phyloP scores from a whole-genome alignment of 2,797 vertebrate species.

The Mormyrus hasselquistii region DNA sequence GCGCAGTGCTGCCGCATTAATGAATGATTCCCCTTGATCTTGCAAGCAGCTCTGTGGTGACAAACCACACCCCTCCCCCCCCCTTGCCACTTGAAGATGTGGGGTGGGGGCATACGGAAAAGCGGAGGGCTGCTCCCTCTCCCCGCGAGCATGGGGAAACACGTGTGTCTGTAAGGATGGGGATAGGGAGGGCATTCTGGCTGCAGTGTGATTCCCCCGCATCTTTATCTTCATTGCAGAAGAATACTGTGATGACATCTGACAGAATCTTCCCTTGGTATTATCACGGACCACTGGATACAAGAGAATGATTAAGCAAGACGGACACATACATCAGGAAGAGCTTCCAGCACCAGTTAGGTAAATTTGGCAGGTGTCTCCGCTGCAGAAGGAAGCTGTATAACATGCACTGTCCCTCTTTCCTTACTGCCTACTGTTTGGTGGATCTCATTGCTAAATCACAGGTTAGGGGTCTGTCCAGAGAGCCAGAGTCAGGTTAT shows the following conservation, averaged over 20 bases:
- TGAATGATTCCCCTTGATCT: conserved; percentile 30
- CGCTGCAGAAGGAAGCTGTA: not conserved
- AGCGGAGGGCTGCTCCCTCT: not conserved
- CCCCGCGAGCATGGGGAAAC: not conserved
- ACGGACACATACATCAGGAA: not conserved
- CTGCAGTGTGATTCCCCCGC: not conserved
- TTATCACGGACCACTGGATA: not conserved
- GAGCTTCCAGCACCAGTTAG: not conserved
- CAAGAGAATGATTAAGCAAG: not conserved
- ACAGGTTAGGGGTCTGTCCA: not conserved
- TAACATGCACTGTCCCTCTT: not conserved
- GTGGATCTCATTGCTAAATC: too few relatives aligned
- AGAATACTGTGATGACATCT: not conserved
- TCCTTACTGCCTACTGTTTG: not conserved
- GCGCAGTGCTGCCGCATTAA: not conserved
- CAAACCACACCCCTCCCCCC: not conserved
- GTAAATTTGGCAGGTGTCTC: not conserved
- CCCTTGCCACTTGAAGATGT: not conserved
- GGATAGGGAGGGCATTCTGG: not conserved
- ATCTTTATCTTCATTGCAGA: not conserved
- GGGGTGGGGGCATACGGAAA: not conserved
- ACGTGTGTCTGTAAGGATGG: not conserved
- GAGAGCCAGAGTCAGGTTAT: not conserved
- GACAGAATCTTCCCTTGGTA: not conserved
- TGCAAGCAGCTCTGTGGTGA: not conserved